These are phyloP conservation scores for Anser cygnoides DNA, from an alignment of 2,113 vertebrate species.

Conservation along the genomic window DNA sequence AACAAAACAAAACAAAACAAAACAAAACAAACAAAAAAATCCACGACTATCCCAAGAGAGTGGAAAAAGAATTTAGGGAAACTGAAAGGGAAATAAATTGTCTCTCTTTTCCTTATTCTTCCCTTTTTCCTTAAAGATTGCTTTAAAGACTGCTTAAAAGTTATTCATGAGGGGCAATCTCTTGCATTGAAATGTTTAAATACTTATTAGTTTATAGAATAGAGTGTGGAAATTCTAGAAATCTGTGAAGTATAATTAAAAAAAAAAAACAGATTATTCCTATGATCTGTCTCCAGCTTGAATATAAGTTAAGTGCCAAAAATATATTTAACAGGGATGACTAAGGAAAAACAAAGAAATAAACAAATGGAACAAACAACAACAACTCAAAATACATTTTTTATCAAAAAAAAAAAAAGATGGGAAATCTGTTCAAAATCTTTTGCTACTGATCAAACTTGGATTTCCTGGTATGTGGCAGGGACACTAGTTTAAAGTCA, in stretches of 20 bases:
- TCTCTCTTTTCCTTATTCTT: background rate
- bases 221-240: background rate
- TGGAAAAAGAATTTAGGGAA: background rate
- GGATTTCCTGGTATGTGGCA: background rate
- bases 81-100: background rate
- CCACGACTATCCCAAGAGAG: background rate
- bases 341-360: background rate
- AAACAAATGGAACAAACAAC: too few relatives aligned
- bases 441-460: background rate
- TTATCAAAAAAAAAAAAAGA: background rate
- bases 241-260: background rate
- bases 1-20: background rate
- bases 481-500: background rate
- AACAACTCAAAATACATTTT: background rate
- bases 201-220: background rate
- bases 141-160: background rate
- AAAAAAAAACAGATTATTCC: background rate
- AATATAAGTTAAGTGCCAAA: background rate
- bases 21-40: too few relatives aligned
- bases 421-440: background rate
- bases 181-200: background rate
- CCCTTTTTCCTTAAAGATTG: background rate
- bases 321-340: background rate
- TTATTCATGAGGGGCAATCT: background rate
- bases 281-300: background rate